Evolutionary conservation across 2,888 invertebrate genomes (phyloP), one percentile per base, ranked within the genome.

Genomic region (Machimus rusticus): DNA sequence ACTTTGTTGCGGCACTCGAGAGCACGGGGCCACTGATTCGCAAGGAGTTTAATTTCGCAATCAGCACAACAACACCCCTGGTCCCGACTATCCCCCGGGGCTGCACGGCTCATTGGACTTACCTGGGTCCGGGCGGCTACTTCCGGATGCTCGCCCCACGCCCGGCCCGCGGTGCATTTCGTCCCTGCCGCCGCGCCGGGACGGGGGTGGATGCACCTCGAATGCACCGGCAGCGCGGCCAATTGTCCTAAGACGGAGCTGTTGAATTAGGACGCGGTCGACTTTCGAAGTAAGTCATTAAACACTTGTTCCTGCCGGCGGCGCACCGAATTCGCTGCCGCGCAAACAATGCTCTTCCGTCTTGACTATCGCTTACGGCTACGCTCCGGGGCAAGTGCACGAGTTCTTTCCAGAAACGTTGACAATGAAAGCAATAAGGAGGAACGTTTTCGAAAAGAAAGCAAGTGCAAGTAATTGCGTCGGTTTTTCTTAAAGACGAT

Each of bases 41-140:
- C 51, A 79, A 79, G 79, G 51, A 79, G 79, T 79, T 79, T 79
- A 79, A 79, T 51, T 79, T 51, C 28, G 31, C 46, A 79, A 79
- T 79, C 79, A 79, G 79, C 79, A 51, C 23, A 79, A 51, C 31
- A 79, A 78, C 51, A 28, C 51, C 79, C 51, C 31, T 79, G 23
- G 51, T 55, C 51, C 55, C 51, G 31, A 28, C 31, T 51, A 51
- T 51, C 51, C 51, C 5, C 66, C 66, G 76, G 43, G 37, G 8
- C 16, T 76, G 76, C 19, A 76, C 76, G 37, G 8, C 28, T 76
- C 37, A 76, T 76, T 76, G 66, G 66, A 66, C 66, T 19, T 66
- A 66, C 66, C 66, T 66, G 23, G 66, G 23, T 28, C 28, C 66
- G 28, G 66, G 66, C 23, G 66, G 23, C 66, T 66, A 28, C 28